Evolutionary conservation across 1,140 invertebrate species (phyloP), one percentile per base, ranked within the genome.

Genomic region (Onthophagus taurus): DNA sequence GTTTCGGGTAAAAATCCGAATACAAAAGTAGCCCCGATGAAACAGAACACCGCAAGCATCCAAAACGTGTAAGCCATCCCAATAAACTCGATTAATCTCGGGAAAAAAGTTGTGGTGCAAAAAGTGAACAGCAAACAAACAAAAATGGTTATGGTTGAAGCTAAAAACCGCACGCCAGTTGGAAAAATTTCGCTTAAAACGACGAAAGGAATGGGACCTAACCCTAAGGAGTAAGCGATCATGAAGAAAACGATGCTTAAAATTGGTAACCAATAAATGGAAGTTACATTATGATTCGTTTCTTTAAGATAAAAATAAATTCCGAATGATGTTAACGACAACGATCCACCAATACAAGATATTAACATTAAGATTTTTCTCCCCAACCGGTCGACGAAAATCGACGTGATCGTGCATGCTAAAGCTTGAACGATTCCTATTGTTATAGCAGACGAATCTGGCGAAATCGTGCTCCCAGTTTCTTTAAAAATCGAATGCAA

Each of bases 141-240:
- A 31, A 75, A 76, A 0, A 84, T 78, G 0, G 81, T 79, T 5
- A 87, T 67, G 0, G 81, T 75, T 2, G 80, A 78, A 1, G 83
- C 85, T 4, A 75, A 63, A 0, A 80, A 77, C 55, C 85, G 80
- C 1, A 85, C 76, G 49, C 80, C 75, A 0, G 77, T 67, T 2
- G 87, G 76, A 50, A 89, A 83, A 51, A 89, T 75, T 62, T 90
- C 83, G 2, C 78, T 79, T 71, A 87, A 79, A 24, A 91, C 73
- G 1, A 84, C 74, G 83, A 85, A 88, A 0, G 85, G 81, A 7
- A 90, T 64, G 0, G 86, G 83, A 0, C 85, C 86, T 52, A 85
- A 80, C 2, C 82, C 83, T 14, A 44, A 37, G 16, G 13, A 19
- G 21, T 51, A 51, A 9, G 35, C 14, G 1, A 36, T 14, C 7